These are phyloP conservation scores for Fratercula arctica DNA, from an alignment of 2,797 vertebrate species.

Conservation along the genomic window DNA sequence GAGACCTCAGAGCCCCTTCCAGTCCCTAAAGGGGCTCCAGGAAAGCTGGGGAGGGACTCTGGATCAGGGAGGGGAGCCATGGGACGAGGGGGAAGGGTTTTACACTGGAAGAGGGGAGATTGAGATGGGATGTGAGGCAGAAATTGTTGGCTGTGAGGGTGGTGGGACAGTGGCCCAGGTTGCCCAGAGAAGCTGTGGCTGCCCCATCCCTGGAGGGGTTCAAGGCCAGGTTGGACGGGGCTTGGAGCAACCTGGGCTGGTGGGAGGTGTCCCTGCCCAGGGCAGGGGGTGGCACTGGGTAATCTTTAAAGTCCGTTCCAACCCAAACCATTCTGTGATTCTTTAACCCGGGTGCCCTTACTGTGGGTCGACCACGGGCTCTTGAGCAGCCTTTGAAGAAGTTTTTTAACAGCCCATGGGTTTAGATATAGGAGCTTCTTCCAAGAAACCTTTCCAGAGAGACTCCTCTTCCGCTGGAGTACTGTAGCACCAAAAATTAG, in stretches of 20 bases:
- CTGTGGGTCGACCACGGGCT: not conserved
- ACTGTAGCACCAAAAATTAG: fast-evolving
- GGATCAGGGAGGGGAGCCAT: not conserved
- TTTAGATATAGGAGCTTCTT: not conserved
- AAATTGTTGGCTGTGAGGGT: not conserved
- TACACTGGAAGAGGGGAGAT: not conserved
- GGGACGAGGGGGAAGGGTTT: not conserved
- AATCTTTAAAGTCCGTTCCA: not conserved
- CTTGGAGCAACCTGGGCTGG: not conserved
- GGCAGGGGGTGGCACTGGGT: not conserved
- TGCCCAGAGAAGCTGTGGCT: not conserved
- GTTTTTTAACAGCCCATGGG: fast-evolving
- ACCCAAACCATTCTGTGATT: not conserved
- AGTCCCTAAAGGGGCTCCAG: not conserved
- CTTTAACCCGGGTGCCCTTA: not conserved
- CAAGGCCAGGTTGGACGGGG: not conserved
- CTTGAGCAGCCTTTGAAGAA: not conserved
- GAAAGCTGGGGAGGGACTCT: not conserved
- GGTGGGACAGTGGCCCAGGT: not conserved
- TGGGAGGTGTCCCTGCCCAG: not conserved
- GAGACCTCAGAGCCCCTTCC: not conserved
- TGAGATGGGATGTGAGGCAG: not conserved
- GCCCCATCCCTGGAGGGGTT: not conserved
- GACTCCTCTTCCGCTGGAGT: not conserved
- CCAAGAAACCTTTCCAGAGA: not conserved